Evolutionary conservation across 2,113 vertebrate genomes (phyloP).

Genomic region (Meleagris gallopavo): DNA sequence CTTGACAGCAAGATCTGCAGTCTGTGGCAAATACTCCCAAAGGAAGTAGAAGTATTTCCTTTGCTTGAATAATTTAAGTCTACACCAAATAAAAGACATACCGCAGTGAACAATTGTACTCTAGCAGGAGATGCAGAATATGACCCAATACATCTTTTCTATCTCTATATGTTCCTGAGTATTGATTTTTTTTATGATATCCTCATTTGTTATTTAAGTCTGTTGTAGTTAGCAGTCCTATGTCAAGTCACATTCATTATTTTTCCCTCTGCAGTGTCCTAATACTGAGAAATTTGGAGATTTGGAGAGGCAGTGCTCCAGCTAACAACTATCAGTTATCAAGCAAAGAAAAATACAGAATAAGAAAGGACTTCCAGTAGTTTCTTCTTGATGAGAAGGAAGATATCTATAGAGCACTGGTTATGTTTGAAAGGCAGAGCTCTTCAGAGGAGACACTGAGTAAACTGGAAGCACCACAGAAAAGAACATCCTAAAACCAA

Average conservation of each 20-base stretch:
- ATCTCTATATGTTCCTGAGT: slow-evolving; percentile 4
- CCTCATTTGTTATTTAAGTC: slow-evolving; percentile 48
- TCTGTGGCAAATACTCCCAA: slow-evolving; percentile 41
- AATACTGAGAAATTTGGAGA: background rate
- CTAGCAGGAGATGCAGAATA: slow-evolving; percentile 25
- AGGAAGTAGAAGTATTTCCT: slow-evolving; percentile 43
- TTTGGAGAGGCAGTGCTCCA: background rate
- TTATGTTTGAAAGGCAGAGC: background rate
- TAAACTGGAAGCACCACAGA: background rate
- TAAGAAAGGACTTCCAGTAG: background rate
- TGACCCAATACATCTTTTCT: slow-evolving; percentile 43
- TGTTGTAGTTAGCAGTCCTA: slow-evolving; percentile 8
- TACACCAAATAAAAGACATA: slow-evolving; percentile 26
- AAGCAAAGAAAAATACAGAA: background rate
- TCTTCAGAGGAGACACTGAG: background rate
- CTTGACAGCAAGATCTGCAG: slow-evolving; percentile 36
- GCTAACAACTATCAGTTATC: background rate
- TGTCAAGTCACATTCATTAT: background rate
- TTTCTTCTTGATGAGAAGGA: background rate
- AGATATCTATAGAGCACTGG: background rate
- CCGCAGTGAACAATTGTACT: background rate
- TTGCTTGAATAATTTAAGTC: slow-evolving; percentile 60
- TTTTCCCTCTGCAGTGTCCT: background rate
- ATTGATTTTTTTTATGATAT: slow-evolving; percentile 54
- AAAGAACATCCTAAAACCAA: background rate